These are phyloP conservation scores for Schizopygopsis malacanthus DNA, from an alignment of 2,797 vertebrate species.

Conservation along the genomic window DNA sequence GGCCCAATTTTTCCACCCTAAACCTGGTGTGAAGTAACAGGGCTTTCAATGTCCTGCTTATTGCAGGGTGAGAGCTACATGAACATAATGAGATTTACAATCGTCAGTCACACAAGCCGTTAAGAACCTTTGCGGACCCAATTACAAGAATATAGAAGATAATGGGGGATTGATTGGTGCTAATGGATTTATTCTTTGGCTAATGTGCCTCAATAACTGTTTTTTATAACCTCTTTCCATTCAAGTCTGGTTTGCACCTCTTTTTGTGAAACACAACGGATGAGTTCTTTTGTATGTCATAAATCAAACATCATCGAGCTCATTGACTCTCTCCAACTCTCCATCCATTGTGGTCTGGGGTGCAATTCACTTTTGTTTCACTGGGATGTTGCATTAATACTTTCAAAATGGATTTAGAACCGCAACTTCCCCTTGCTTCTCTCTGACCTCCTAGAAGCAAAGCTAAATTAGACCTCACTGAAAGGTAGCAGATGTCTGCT, in stretches of 20 bases:
- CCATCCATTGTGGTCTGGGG: constrained; percentile 57
- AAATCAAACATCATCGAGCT: constrained; percentile 77
- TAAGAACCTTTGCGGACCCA: constrained; percentile 69
- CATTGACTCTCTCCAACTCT: constrained; percentile 58
- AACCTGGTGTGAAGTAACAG: constrained; percentile 59
- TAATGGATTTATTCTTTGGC: constrained; percentile 86
- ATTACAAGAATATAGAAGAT: constrained; percentile 74
- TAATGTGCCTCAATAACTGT: constrained; percentile 74
- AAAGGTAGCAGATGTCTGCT: constrained; percentile 54
- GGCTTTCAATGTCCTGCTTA: constrained; percentile 63
- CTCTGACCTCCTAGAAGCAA: constrained; percentile 51
- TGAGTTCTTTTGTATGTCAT: constrained; percentile 76
- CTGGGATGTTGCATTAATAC: background rate
- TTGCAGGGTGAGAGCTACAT: constrained; percentile 24
- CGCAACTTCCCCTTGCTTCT: constrained; percentile 37
- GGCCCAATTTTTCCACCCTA: constrained; percentile 52
- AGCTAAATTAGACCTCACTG: constrained; percentile 50
- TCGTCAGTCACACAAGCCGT: constrained; percentile 65
- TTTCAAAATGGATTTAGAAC: constrained; percentile 6
- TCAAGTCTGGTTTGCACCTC: constrained; percentile 23
- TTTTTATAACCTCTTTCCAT: constrained; percentile 57
- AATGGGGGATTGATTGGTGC: constrained; percentile 86
- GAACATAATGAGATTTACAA: constrained; percentile 80
- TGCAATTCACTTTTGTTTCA: constrained; percentile 78
- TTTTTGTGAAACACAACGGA: constrained; percentile 59